Percentiles rank a stretch among this genome's conserved stretches.
These are phyloP conservation scores for Sesia bembeciformis DNA, from an alignment of 2,888 invertebrate species.

Conservation along the genomic window DNA sequence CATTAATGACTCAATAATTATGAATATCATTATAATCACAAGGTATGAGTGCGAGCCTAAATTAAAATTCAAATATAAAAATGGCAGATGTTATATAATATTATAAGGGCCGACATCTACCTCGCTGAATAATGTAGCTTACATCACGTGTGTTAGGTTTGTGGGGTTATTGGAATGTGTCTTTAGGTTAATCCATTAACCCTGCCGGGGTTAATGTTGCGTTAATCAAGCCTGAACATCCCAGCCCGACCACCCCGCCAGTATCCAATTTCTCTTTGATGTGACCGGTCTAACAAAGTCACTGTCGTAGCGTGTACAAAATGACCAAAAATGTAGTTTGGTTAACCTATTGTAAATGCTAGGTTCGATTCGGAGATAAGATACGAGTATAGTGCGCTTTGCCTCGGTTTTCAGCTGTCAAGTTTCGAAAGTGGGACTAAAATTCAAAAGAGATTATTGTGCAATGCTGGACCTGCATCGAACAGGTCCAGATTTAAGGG, in stretches of 20 bases:
- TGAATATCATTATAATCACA: too few species aligned
- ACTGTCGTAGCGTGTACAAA: neutral
- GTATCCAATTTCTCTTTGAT: conserved; percentile 4
- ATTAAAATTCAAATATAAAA: too few species aligned
- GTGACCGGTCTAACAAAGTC: neutral
- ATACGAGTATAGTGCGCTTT: neutral
- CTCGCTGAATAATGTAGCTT: too few species aligned
- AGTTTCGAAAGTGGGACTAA: conserved; percentile 8
- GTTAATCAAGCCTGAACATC: conserved; percentile 6
- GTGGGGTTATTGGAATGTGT: neutral
- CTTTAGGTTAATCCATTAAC: neutral
- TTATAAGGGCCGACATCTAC: too few species aligned
- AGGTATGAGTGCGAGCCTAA: too few species aligned
- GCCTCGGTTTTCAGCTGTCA: conserved; percentile 1
- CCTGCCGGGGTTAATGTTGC: conserved; percentile 7
- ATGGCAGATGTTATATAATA: too few species aligned
- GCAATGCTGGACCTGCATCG: conserved; percentile 22
- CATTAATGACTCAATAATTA: too few species aligned
- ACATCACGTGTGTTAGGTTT: neutral
- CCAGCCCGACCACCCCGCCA: neutral
- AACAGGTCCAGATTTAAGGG: conserved; percentile 31
- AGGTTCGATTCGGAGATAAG: neutral
- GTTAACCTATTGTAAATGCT: neutral
- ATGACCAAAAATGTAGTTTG: neutral
- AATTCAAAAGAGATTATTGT: conserved; percentile 15